These are phyloP conservation scores for Erynnis tages DNA, from an alignment of 2,888 invertebrate genomes.

Conservation along the genomic window DNA sequence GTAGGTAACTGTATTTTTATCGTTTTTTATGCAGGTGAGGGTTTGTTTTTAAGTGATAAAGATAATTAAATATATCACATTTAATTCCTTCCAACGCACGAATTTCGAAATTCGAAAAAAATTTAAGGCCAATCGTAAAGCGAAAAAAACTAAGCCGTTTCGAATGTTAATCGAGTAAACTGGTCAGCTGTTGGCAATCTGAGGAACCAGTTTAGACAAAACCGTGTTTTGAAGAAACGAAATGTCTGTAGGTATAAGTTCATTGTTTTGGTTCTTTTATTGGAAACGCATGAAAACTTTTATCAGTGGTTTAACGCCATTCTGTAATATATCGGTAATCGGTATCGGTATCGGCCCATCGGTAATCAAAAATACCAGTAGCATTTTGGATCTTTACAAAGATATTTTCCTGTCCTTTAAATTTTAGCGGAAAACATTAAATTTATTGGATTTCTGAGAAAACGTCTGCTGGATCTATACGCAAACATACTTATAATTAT, in stretches of 20 bases:
- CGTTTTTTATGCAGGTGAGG: background rate
- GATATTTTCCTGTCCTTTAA: too few relatives aligned
- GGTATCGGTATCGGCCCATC: too few relatives aligned
- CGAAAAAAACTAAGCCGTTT: slow-evolving; percentile 9
- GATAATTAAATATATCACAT: too few relatives aligned
- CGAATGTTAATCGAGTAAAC: slow-evolving; percentile 2
- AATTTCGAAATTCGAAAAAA: background rate
- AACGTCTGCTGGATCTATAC: too few relatives aligned
- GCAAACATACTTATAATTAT: too few relatives aligned
- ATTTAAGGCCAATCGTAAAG: background rate
- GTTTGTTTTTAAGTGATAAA: background rate
- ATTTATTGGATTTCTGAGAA: too few relatives aligned
- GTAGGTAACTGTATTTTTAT: background rate
- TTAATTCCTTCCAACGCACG: background rate
- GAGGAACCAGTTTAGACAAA: slow-evolving; percentile 30
- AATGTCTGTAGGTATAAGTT: slow-evolving; percentile 25
- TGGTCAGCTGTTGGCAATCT: slow-evolving; percentile 20
- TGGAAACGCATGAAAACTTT: slow-evolving; percentile 28
- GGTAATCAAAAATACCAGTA: too few relatives aligned
- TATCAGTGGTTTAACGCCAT: too few relatives aligned
- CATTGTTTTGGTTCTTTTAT: slow-evolving; percentile 16
- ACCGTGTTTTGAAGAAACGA: slow-evolving; percentile 36
- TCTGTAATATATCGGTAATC: too few relatives aligned
- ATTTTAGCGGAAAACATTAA: too few relatives aligned
- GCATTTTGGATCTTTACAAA: too few relatives aligned